A percentile compares a stretch with the other conserved stretches of the same genome.
phyloP scores from a whole-genome alignment of 1,140 invertebrate genomes.

The Venturia canescens region DNA sequence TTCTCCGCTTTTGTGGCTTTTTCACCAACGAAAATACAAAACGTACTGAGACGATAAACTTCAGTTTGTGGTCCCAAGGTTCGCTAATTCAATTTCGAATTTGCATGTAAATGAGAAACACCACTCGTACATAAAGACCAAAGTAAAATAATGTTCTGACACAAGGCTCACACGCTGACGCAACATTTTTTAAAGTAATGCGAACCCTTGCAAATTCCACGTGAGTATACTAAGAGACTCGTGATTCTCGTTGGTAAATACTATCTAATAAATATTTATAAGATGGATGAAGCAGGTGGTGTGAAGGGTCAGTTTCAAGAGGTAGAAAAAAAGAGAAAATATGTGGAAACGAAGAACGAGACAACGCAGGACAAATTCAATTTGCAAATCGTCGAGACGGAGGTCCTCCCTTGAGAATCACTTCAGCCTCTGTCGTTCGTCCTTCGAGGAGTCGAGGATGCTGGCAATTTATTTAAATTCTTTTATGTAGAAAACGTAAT shows the following conservation, averaged over 20 bases:
- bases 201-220: background rate
- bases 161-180: background rate
- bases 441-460: background rate
- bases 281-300: slow-evolving; percentile 18
- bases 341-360: background rate
- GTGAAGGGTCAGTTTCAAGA: background rate
- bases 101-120: slow-evolving; percentile 55
- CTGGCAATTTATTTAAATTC: background rate
- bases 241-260: slow-evolving; percentile 21
- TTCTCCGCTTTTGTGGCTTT: too few relatives aligned
- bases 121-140: slow-evolving; percentile 42
- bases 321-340: slow-evolving; percentile 5
- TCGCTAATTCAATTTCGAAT: slow-evolving; percentile 54
- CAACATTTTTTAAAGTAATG: background rate
- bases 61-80: slow-evolving; percentile 24
- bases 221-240: background rate
- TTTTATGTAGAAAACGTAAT: too few relatives aligned
- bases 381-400: slow-evolving; percentile 16
- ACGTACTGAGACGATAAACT: too few relatives aligned
- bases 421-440: background rate
- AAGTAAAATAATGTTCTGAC: slow-evolving; percentile 5
- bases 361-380: slow-evolving; percentile 20
- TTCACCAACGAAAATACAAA: too few relatives aligned
- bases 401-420: background rate
- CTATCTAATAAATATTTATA: slow-evolving; percentile 13